Conservation (phyloP, 2,888 invertebrate genomes). For the Meteorus colon region DNA sequence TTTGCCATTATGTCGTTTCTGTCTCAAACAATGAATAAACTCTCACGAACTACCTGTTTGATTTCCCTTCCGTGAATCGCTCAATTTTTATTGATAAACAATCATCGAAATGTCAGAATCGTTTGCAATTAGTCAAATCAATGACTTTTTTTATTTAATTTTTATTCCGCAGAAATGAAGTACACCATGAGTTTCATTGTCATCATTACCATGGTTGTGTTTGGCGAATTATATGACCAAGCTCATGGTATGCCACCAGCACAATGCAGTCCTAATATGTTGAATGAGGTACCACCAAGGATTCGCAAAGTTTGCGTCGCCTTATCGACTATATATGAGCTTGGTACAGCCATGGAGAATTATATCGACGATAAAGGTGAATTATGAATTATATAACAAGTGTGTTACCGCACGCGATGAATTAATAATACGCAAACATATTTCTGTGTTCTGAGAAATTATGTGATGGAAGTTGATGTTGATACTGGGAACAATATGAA, state of each 20-base stretch:
- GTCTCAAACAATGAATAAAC: no score
- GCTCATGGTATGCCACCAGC: conserved; percentile 73
- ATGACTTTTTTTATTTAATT: no score
- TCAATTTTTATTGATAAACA: no score
- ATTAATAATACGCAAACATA: no score
- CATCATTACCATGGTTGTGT: conserved; percentile 49
- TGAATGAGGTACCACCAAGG: conserved; percentile 79
- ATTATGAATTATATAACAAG: not conserved
- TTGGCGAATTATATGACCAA: conserved; percentile 64
- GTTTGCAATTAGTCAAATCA: no score
- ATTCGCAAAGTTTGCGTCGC: conserved; percentile 80
- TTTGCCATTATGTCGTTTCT: no score
- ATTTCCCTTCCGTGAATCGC: no score
- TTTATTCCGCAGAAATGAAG: conserved; percentile 55
- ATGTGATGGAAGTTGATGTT: not conserved
- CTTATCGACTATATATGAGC: conserved; percentile 79
- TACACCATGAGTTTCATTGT: conserved; percentile 52
- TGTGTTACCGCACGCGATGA: not conserved
- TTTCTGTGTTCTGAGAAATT: no score
- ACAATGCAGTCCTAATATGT: conserved; percentile 77
- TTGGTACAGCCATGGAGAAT: conserved; percentile 78
- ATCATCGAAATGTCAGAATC: no score
- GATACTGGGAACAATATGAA: not conserved
- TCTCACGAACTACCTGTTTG: no score
- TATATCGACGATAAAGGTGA: conserved; percentile 76